Conservation (phyloP, 92 coral and sea anemone genomes). For the Pocillopora meandrina region DNA sequence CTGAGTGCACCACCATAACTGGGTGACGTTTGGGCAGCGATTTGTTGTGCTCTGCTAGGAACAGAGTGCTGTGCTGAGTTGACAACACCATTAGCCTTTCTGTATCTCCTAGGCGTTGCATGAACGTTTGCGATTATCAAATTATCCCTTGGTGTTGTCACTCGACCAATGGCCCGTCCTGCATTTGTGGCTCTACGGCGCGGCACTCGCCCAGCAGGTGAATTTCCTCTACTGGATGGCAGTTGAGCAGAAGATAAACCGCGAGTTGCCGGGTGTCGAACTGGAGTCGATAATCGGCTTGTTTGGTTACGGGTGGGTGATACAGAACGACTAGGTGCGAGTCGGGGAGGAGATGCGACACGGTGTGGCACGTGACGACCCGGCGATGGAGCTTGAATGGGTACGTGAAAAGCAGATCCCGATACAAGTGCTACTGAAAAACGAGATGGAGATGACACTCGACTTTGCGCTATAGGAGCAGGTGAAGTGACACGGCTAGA, state of each 20-base stretch:
- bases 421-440: not conserved
- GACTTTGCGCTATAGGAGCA: not conserved
- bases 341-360: constrained; percentile 8
- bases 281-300: constrained; percentile 15
- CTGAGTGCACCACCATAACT: constrained; percentile 29
- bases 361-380: constrained; percentile 26
- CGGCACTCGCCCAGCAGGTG: constrained; percentile 12
- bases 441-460: constrained; percentile 18
- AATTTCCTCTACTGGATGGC: constrained; percentile 3
- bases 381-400: constrained; percentile 17
- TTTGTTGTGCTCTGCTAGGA: constrained; percentile 10
- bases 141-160: constrained; percentile 11
- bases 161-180: constrained; percentile 13
- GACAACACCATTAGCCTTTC: constrained; percentile 58
- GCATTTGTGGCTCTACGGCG: constrained; percentile 22
- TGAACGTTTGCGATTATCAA: constrained; percentile 64
- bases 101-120: constrained; percentile 56
- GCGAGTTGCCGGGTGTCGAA: constrained; percentile 5
- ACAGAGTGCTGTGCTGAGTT: constrained; percentile 30
- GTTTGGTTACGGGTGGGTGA: constrained; percentile 15
- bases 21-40: constrained; percentile 4
- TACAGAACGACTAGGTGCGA: constrained; percentile 21
- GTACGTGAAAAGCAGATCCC: constrained; percentile 5
- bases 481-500: constrained; percentile 21
- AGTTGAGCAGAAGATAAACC: constrained; percentile 14